Evolutionary conservation across 2,797 vertebrate genomes (phyloP), one percentile per base, ranked within the genome.

Genomic region (Phrynocephalus vlangalii): DNA sequence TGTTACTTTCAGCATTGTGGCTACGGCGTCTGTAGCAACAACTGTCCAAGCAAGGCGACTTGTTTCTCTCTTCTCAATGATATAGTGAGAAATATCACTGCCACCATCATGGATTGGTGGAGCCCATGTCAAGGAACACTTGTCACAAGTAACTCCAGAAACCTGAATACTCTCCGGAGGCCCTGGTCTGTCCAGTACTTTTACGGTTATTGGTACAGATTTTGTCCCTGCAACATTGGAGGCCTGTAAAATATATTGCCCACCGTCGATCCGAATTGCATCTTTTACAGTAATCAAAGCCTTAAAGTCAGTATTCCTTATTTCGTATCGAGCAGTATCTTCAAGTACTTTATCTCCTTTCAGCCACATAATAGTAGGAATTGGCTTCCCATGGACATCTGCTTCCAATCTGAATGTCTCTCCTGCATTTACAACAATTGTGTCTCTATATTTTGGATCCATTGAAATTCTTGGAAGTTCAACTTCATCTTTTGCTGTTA

Each of bases 21-120:
- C 97, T 83, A 97, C 94, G 95, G 98, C 98, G 48, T 97, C 98
- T 92, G 96, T 96, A 88, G 97, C 96, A 93, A 99, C 98, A 94
- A 99, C 92, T 92, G 98, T 99, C 99, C 99, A 99, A 71, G 99
- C 98, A 87, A 99, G 97, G 78, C 98, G 98, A 92, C 98, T 99
- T 18, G 99, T 99, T 96, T 99, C 99, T 96, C 98, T 97, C 94
- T 98, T 99, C 94, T 99, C 98, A 94, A 99, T 97, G 60, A 98
- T 86, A 76, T 99, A 99, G 95, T 99, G 98, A 94, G 96, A 97
- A 94, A 99, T 98, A 83, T 98, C 96, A 96, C 97, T 98, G 90
- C 99, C 98, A 85, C 99, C 99, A 94, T 99, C 98, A 92, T 99
- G 97, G 88, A 97, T 96, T 92, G 99, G 99, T 88, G 98, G 96